phyloP scores from a whole-genome alignment of 2,797 vertebrate genomes.

The Danio jaintianensis region DNA sequence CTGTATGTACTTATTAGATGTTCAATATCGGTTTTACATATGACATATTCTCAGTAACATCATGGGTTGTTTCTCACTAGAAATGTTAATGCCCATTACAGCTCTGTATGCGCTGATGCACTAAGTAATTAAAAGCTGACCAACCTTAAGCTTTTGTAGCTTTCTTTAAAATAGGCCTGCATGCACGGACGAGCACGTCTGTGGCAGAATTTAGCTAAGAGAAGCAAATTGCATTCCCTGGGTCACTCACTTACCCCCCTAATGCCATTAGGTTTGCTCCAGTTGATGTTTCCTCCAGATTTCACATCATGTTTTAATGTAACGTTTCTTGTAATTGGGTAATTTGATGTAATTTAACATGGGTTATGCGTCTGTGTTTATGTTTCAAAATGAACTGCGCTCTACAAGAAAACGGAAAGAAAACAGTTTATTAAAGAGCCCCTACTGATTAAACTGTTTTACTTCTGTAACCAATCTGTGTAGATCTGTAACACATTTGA shows the following conservation, averaged over 20 bases:
- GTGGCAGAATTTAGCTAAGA: background rate
- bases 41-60: background rate
- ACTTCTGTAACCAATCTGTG: too few species aligned
- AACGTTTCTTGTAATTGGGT: constrained; percentile 24
- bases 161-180: constrained; percentile 7
- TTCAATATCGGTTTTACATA: background rate
- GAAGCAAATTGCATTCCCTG: constrained; percentile 19
- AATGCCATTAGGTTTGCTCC: constrained; percentile 34
- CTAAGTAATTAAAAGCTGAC: constrained; percentile 18
- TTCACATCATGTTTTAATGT: constrained; percentile 23
- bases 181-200: constrained; percentile 5
- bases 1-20: background rate
- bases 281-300: constrained; percentile 37
- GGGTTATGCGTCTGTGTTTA: constrained; percentile 2
- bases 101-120: background rate
- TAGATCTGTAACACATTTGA: too few species aligned
- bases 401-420: background rate
- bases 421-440: background rate
- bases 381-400: background rate
- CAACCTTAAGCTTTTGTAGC: background rate
- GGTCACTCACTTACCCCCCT: constrained; percentile 34
- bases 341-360: constrained; percentile 16
- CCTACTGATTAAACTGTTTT: too few species aligned
- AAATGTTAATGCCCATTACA: background rate
- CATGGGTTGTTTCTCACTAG: constrained; percentile 1